Percentiles rank a stretch among this genome's conserved stretches.
Evolutionary conservation across 2,113 vertebrate species (phyloP).

Genomic region (Triplophysa rosa): DNA sequence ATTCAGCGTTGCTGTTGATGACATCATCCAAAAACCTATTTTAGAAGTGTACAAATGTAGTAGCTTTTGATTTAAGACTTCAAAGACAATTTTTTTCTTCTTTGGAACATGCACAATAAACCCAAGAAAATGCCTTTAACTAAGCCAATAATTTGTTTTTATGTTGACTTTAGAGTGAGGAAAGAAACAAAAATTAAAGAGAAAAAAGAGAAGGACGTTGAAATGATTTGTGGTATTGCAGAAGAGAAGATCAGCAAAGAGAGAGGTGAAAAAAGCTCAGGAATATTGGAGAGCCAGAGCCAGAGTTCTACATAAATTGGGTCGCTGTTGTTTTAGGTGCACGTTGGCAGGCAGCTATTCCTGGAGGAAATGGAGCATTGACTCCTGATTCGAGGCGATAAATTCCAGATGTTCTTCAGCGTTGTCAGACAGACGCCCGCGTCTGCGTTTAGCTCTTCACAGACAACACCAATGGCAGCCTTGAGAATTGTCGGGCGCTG

Average conservation of each 20-base stretch:
- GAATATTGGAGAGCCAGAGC: neutral
- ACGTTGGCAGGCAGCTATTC: constrained; percentile 20
- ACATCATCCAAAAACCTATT: no score
- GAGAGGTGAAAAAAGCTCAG: neutral
- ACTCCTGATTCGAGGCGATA: constrained; percentile 26
- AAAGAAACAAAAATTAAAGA: neutral
- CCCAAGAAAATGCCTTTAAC: no score
- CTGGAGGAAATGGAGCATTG: constrained; percentile 19
- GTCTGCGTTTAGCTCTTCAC: constrained; percentile 27
- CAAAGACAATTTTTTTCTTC: no score
- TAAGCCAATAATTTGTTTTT: neutral
- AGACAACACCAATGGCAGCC: constrained; percentile 4
- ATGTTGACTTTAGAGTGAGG: neutral
- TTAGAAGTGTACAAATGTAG: no score
- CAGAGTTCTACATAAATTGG: neutral
- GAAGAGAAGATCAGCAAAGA: neutral
- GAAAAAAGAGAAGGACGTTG: neutral
- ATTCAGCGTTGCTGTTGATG: no score
- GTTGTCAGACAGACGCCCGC: neutral
- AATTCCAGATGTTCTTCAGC: constrained; percentile 34
- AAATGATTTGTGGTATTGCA: neutral
- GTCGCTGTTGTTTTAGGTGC: neutral
- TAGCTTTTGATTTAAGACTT: no score
- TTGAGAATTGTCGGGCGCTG: constrained; percentile 1
- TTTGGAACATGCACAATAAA: no score